Base-by-base conservation (phyloP, 2,888 invertebrate species). In the Pecten maximus region DNA sequence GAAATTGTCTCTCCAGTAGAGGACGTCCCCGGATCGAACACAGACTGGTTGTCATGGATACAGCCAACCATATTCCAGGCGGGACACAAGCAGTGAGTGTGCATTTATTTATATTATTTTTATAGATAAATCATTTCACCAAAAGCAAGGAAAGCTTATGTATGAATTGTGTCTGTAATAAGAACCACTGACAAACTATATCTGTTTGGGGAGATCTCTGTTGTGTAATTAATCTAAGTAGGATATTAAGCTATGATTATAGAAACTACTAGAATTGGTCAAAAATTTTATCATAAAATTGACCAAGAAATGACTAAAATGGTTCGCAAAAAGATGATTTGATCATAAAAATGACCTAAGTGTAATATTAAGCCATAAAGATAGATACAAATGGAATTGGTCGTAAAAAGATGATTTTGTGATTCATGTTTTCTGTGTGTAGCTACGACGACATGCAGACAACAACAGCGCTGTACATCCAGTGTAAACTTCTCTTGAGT, bases 371-470 rank as follows among this genome's bases (percentile, higher is more conserved):
- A n/a, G n/a, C n/a, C n/a, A n/a, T n/a, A n/a, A n/a, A n/a, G n/a
- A n/a, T n/a, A n/a, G n/a, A n/a, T n/a, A n/a, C n/a, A n/a, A n/a
- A n/a, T n/a, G n/a, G n/a, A n/a, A n/a, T n/a, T n/a, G n/a, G n/a
- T n/a, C n/a, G n/a, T n/a, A n/a, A 23, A 54, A n/a, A 54, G 23
- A 23, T 19, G 16, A n/a, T 54, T 8, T 19, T n/a, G n/a, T n/a
- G n/a, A n/a, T n/a, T n/a, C n/a, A n/a, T n/a, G n/a, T n/a, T n/a
- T 54, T 74, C 2, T 74, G 74, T 12, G 93, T 93, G 23, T 92
- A 96, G 96, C 88, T 96, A 94, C 92, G 95, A 95, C 90, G 95
- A 95, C 90, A 95, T 96, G 95, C 95, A 96, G 93, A 96, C 96
- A 39, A 96, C 96, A 8, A 94, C 94, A 39, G 96, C 96, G 6